phyloP scores from a whole-genome alignment of 2,113 vertebrate species.

The Melozone crissalis region DNA sequence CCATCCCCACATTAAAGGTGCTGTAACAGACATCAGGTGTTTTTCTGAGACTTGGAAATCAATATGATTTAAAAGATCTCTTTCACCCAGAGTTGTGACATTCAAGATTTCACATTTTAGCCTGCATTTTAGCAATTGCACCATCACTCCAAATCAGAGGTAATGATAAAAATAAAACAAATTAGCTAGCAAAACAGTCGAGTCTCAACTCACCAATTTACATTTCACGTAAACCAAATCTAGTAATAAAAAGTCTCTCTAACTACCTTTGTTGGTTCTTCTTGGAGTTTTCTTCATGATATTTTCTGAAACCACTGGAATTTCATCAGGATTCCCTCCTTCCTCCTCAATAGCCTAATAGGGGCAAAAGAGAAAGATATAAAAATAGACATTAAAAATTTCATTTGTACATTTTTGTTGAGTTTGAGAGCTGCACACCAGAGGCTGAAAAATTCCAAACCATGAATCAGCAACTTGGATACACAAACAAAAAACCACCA shows the following conservation, averaged over 20 bases:
- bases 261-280: conserved; percentile 85
- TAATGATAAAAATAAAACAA: neutral
- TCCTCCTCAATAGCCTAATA: conserved; percentile 90
- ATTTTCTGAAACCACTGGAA: conserved; percentile 77
- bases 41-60: neutral
- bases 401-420: accelerated
- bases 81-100: neutral
- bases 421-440: neutral
- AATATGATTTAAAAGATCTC: accelerated
- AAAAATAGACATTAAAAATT: neutral
- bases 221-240: neutral
- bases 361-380: neutral
- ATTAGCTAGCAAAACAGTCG: neutral
- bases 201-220: too few species aligned
- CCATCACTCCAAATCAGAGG: neutral
- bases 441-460: neutral
- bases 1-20: neutral
- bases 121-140: neutral
- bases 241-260: neutral
- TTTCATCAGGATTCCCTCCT: conserved; percentile 90
- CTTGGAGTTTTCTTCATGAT: conserved; percentile 79
- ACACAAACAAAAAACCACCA: accelerated
- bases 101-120: neutral
- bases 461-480: neutral
- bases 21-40: accelerated